phyloP scores from a whole-genome alignment of 2,888 invertebrate genomes.

The Dicyrtoma fusca region DNA sequence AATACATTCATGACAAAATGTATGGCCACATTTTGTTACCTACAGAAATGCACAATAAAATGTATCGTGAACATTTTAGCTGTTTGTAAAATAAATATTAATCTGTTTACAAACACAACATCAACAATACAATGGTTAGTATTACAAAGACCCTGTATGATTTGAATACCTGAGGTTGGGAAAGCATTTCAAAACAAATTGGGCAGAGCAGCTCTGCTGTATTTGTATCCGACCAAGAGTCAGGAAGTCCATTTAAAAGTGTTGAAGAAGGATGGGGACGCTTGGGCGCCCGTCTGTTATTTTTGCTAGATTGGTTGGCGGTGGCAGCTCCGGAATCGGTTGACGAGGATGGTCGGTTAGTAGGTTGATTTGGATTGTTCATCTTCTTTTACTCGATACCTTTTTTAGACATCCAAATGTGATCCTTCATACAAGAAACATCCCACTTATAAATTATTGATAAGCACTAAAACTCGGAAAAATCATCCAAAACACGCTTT shows the following conservation, averaged over 20 bases:
- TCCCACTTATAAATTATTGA: no score
- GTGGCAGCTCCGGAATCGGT: conserved; percentile 2
- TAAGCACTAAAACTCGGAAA: no score
- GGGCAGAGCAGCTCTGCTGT: conserved; percentile 66
- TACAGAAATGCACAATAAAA: no score
- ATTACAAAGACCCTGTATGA: no score
- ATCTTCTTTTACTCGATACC: no score
- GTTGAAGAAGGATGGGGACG: conserved; percentile 1
- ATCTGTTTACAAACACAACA: neutral
- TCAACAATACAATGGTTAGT: neutral
- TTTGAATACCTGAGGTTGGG: conserved; percentile 71
- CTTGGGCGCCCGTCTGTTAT: conserved; percentile 2
- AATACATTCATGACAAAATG: conserved; percentile 85
- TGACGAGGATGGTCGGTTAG: conserved; percentile 17
- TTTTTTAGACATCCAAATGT: no score
- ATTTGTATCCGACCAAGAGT: conserved; percentile 9
- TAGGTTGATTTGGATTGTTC: conserved; percentile 11
- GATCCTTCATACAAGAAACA: no score
- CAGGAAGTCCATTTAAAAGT: conserved; percentile 14
- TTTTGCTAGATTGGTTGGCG: neutral
- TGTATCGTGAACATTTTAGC: no score
- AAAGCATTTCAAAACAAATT: conserved; percentile 85
- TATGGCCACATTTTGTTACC: conserved; percentile 89
- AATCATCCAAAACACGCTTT: no score
- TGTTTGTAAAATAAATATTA: neutral